Evolutionary conservation across 2,797 vertebrate species (phyloP), one percentile per base, ranked within the genome.

Genomic region (Xerus rutilus): DNA sequence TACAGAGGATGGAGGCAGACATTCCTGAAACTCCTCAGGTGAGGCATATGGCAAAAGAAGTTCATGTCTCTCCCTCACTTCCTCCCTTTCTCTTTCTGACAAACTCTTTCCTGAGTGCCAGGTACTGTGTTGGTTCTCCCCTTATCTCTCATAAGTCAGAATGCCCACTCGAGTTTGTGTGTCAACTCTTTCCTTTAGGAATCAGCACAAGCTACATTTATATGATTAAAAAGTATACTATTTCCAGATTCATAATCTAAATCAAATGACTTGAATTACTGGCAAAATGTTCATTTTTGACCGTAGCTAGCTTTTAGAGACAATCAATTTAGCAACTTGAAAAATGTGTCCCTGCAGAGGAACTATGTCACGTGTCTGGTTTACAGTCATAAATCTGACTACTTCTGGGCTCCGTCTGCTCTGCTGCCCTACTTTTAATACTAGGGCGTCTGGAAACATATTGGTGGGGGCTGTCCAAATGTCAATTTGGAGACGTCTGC

Each of bases 391-490:
- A 93, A 96, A 92, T 96, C 94, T 95, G 92, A 93, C 30, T 85
- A 86, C 94, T 94, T 91, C 76, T 95, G 74, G 32, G 92, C 64
- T 94, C 92, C 1, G 62, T 97, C 97, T 97, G 96, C 83, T 97
- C 95, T 93, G 94, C 82, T 97, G 96, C 91, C 96, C 93, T 86
- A 94, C 96, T 96, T 97, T 97, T 94, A 96, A 96, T 97, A 96
- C 93, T 92, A 96, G 79, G 92, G 89, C 89, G 9, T 92, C 95
- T 97, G 79, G 64, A 94, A 95, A 74, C 64, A 57, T 74, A 92
- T 91, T 25, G 4, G 30, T 86, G 82, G 88, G 82, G 64, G 92
- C 92, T 94, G 69, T n/a, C 47, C 83, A 93, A 59, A 92, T 93
- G 88, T 92, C 96, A 93, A 14, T 86, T 96, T 65, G 93, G 89